phyloP scores from a whole-genome alignment of 1,140 invertebrate species.

The Scylla paramamosain region DNA sequence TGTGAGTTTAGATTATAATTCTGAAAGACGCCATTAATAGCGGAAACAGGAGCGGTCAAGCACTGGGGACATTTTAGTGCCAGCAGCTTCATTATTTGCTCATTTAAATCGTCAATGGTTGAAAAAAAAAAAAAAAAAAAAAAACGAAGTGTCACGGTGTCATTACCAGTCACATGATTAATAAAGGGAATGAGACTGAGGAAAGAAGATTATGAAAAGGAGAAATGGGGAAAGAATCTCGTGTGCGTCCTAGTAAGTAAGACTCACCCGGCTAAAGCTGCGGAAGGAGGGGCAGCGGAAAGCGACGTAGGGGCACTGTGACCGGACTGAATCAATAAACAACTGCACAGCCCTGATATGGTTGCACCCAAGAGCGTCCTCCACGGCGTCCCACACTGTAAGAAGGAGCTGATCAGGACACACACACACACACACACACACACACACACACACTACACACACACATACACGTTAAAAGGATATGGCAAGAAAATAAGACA shows the following conservation, averaged over 20 bases:
- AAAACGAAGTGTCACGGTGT: no score
- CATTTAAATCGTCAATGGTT: no score
- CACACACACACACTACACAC: background rate
- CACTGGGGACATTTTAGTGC: no score
- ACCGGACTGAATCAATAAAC: conserved; percentile 70
- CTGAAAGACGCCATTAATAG: no score
- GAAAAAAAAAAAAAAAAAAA: no score
- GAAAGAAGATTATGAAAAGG: no score
- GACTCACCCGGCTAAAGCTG: conserved; percentile 60
- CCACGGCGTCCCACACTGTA: background rate
- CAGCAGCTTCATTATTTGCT: no score
- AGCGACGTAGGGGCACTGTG: conserved; percentile 71
- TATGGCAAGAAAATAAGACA: background rate
- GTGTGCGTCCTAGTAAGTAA: background rate
- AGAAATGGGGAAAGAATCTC: no score
- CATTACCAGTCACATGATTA: no score
- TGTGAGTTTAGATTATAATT: no score
- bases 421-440: background rate
- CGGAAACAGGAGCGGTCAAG: no score
- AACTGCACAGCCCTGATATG: conserved; percentile 66
- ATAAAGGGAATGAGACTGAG: no score
- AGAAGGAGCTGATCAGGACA: background rate
- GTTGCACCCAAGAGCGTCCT: conserved; percentile 66
- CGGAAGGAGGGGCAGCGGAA: conserved; percentile 73
- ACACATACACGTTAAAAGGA: background rate